Evolutionary conservation across 2,113 vertebrate genomes (phyloP).

Genomic region (Heptranchias perlo): DNA sequence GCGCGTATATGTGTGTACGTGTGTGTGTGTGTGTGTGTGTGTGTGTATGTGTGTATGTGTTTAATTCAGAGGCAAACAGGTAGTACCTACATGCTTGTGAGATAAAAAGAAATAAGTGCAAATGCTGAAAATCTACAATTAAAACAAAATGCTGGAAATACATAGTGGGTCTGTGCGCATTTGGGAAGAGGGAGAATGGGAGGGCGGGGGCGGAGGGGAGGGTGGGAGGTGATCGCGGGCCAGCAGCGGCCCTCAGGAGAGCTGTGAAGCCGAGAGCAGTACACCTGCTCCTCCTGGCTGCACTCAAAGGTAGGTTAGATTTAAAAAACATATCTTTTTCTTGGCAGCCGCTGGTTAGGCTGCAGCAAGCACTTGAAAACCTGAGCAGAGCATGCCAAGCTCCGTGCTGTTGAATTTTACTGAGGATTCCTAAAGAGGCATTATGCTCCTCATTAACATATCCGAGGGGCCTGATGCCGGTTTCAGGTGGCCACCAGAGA

Average conservation of each 20-base stretch:
- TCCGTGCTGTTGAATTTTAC: neutral
- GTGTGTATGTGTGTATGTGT: neutral
- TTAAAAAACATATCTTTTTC: neutral
- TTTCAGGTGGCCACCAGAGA: neutral
- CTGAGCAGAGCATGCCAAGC: neutral
- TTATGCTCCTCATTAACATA: neutral
- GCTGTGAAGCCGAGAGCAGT: neutral
- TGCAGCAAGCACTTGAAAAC: neutral
- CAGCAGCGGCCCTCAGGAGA: neutral
- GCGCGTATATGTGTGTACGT: neutral
- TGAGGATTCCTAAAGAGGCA: neutral
- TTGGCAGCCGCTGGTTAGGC: neutral
- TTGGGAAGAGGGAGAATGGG: neutral
- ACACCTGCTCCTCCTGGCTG: neutral
- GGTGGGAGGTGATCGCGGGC: neutral
- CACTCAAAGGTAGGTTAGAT: neutral
- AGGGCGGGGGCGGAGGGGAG: no score
- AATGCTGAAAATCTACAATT: neutral
- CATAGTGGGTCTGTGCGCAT: neutral
- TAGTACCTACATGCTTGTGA: neutral
- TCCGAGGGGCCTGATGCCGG: neutral
- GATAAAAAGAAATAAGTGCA: neutral
- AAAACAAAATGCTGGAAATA: neutral
- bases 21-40: no score
- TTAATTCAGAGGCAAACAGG: neutral